Base-by-base conservation (phyloP, 2,797 vertebrate species). In the Coilia nasus region DNA sequence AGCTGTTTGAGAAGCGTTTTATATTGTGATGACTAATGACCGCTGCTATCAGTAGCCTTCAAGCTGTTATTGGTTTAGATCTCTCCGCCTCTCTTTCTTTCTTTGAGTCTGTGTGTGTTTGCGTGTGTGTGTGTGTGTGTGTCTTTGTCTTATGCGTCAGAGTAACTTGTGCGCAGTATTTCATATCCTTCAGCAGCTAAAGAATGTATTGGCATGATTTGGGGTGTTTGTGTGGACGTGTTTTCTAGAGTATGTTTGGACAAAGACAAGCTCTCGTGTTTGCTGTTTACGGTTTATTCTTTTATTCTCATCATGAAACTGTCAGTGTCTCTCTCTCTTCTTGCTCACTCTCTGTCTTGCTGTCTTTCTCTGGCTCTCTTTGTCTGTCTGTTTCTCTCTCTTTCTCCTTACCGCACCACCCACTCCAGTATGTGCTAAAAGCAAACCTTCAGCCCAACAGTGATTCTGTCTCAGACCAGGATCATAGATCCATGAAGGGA, bases 161-260 rank as follows among this genome's bases (percentile, higher is more conserved):
- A 4, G 64, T 35, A 25, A 25, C 28, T 71, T 71, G 71, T 44
- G 35, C 44, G 71, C 71, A 44, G 41, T 78, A 50, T 47, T 25
- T 90, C 31, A 86, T 89, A 86, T 62, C 82, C 84, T 85, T 87
- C 17, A 78, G 35, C 71, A 78, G 71, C 71, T 78, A 44, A 78
- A 19, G 31, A 78, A 78, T 78, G 71, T 78, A 41, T 31, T 78
- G 71, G 6, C 31, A 78, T 78, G 71, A 78, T 78, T 78, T 78
- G 35, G 71, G 2, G 71, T 78, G 71, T 35, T 35, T 35, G 67
- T 75, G 28, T 75, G 67, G 12, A 28, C 35, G 23, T 71, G 71
- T 71, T 78, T 44, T 78, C 31, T 78, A 78, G 35, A 44, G 31
- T 78, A 44, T 78, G 71, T 19, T 17, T 44, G 67, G 50, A 78